phyloP scores from a whole-genome alignment of 2,888 invertebrate genomes.

The Tanytarsus gracilentus region DNA sequence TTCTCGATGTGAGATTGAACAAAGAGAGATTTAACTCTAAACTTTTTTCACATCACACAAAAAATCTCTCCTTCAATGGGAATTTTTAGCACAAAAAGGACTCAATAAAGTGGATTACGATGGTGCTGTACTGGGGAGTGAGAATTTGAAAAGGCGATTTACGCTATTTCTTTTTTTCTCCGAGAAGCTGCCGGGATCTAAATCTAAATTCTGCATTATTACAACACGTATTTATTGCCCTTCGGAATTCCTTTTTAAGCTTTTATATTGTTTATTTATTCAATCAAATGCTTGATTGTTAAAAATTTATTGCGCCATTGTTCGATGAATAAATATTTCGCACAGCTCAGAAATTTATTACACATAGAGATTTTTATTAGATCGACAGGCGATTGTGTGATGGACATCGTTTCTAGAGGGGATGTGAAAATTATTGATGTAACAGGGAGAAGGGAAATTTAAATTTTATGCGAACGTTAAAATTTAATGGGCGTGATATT shows the following conservation, averaged over 20 bases:
- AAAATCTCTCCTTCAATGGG: not conserved
- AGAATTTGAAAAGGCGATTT: conserved; percentile 11
- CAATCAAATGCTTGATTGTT: conserved; percentile 26
- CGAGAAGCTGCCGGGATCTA: not conserved
- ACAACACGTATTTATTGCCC: conserved; percentile 15
- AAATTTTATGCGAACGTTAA: no score
- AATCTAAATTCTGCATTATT: conserved; percentile 23
- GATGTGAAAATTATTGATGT: no score
- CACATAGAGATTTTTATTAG: not conserved
- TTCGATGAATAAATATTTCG: not conserved
- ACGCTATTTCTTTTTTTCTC: no score
- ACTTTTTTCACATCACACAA: not conserved
- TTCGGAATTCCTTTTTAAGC: not conserved
- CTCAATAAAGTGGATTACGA: conserved; percentile 14
- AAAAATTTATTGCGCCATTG: conserved; percentile 6
- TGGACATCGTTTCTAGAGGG: no score
- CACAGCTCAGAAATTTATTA: not conserved
- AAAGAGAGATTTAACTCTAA: not conserved
- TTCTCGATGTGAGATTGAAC: not conserved
- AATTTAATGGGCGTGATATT: no score
- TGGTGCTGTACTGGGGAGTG: not conserved
- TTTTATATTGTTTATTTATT: conserved; percentile 24
- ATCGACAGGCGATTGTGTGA: no score
- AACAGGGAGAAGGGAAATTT: no score
- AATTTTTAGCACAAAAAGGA: not conserved